Evolutionary conservation across 2,113 vertebrate genomes (phyloP), one percentile per base, ranked within the genome.

Genomic region (Nycticorax nycticorax): DNA sequence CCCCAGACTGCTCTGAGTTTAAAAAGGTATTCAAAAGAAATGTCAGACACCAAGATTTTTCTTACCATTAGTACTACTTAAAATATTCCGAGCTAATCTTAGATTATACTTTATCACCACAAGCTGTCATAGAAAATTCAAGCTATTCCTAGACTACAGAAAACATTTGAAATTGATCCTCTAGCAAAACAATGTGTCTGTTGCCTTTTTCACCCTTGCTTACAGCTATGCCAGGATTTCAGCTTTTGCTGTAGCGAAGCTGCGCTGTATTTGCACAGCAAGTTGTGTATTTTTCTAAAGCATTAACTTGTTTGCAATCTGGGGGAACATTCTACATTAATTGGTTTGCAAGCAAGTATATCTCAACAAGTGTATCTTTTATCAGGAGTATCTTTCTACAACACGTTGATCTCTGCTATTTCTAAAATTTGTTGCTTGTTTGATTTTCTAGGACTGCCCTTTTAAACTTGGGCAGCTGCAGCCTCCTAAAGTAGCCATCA

Each of bases 381-480:
- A 75, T 77, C 57, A 66, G 71, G 76, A 85, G 35, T 87, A 53
- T 89, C 89, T 72, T 82, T 81, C 72, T 86, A 9, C 72, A 83
- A 41, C 17, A 1, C 27, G 85, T 88, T 89, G 80, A 93, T 85
- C 91, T 76, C 75, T 87, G 56, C 92, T 92, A 66, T 92, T 95
- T 87, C 92, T 89, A 73, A 92, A 94, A 89, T 85, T 10, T 48
- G 47, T 83, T 85, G 67, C 93, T 94, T 81, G 59, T 85, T 91
- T 76, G 89, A 78, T 86, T 92, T 87, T 89, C 69, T 60, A 53
- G 66, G 83, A 9, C 73, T 92, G 89, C 50, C 57, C 92, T 96
- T 97, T 88, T 85, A 59, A 79, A 95, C 86, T 15, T 14, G 3
- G 87, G 92, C 97, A 96, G 97, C 96, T 97, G 95, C 81, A 89